Evolutionary conservation across 2,113 vertebrate genomes (phyloP).

Genomic region (Girardinichthys multiradiatus): DNA sequence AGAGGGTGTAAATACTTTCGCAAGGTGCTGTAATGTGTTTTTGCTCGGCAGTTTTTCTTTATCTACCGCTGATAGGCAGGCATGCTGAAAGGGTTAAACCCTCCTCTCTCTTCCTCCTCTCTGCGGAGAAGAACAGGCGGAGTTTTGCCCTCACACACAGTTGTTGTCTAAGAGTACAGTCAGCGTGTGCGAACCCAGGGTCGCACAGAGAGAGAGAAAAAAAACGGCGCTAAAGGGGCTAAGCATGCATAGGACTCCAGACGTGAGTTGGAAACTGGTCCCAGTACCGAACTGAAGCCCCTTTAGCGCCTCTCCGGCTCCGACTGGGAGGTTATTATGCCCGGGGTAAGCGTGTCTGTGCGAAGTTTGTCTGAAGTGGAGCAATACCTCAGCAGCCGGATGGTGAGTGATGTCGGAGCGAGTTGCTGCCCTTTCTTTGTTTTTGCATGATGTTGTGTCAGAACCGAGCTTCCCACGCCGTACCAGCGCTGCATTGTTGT

Average conservation of each 20-base stretch:
- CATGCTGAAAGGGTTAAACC: constrained; percentile 45
- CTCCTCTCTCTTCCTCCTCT: constrained; percentile 22
- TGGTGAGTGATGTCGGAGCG: constrained; percentile 63
- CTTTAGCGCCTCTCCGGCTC: not conserved
- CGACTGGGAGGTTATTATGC: constrained; percentile 61
- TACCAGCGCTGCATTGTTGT: constrained; percentile 41
- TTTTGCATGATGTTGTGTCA: constrained; percentile 8
- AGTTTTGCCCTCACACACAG: constrained; percentile 39
- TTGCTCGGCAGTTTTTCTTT: not conserved
- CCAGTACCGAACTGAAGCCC: not conserved
- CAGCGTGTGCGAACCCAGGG: not conserved
- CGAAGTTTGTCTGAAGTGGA: constrained; percentile 77
- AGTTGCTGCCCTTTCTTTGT: not conserved
- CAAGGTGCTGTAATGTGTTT: too few relatives aligned
- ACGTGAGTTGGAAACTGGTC: constrained; percentile 24
- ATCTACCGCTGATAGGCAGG: constrained; percentile 14
- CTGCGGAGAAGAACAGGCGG: constrained; percentile 50
- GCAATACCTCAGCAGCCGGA: constrained; percentile 72
- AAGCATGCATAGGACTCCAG: constrained; percentile 49
- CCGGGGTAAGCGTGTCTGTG: constrained; percentile 70
- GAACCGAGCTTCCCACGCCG: constrained; percentile 8
- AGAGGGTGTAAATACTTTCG: too few relatives aligned
- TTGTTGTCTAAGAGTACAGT: constrained; percentile 38
- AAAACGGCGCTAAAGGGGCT: not conserved
- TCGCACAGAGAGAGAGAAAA: not conserved